Evolutionary conservation across 2,888 invertebrate genomes (phyloP), one percentile per base, ranked within the genome.

Genomic region (Thymelicus sylvestris): DNA sequence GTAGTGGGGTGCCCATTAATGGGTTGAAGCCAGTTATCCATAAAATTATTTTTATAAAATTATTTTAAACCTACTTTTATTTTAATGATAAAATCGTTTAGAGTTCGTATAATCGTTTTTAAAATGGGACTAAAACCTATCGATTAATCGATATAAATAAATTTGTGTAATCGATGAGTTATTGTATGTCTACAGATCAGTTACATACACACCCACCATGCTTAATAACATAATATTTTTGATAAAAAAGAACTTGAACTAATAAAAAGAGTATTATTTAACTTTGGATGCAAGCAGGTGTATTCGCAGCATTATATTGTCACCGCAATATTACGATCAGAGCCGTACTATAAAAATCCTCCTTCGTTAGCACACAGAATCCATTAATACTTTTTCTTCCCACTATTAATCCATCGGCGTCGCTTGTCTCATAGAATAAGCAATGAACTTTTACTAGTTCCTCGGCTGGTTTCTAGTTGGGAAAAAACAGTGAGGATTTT

Each of bases 401-500:
- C 71, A 66, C 71, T 66, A 71, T 71, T 71, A 71, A 71, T 71
- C 57, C 38, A 62, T 63, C 71, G 66, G 19, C 50, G 70, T 52
- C 66, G 71, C 60, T 44, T 61, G 61, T 71, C 70, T 70, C 65
- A 70, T 70, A 60, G 70, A 70, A 70, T 70, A 70, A 70, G 63
- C 70, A 70, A 70, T 70, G 65, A 72, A 63, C 59, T 57, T 64
- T 60, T 67, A 59, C 64, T 50, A 47, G 72, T 13, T 39, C 64
- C 67, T 68, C 15, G 39, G 6, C 57, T 12, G 38, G 65, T 66
- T 62, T 71, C 66, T 69, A 69, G 66, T 39, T 47, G 66, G 72
- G 68, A 66, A 73, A 70, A 74, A 66, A 73, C 60, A 71, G 55
- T 55, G 67, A 62, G 64, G 62, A 81, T 83, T 81, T 87, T 83